A percentile compares a stretch with the other conserved stretches of the same genome.
phyloP scores from a whole-genome alignment of 1,140 invertebrate genomes.

The Neotoxoptera formosana region DNA sequence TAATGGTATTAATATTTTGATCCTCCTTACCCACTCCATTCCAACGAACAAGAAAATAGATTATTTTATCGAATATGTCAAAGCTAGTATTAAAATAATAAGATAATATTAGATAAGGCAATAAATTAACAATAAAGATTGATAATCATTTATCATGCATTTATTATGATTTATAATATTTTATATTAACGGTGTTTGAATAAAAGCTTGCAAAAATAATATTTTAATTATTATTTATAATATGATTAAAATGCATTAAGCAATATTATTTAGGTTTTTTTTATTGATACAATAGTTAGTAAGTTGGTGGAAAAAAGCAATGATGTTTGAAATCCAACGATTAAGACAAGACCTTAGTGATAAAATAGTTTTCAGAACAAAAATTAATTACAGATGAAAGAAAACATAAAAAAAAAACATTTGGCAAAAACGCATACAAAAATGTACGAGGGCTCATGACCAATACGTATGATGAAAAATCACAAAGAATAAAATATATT shows the following conservation, averaged over 20 bases:
- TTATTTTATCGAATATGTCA: neutral
- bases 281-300: neutral
- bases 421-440: neutral
- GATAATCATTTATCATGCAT: neutral
- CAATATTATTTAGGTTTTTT: neutral
- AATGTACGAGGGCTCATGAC: neutral
- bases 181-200: too few species aligned
- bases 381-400: neutral
- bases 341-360: too few species aligned
- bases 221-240: too few species aligned
- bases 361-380: too few species aligned
- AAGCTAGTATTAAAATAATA: neutral
- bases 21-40: rapidly evolving
- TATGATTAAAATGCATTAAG: neutral
- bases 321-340: too few species aligned
- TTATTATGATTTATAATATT: neutral
- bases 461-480: neutral
- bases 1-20: neutral
- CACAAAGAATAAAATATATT: neutral
- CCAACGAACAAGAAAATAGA: neutral
- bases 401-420: neutral
- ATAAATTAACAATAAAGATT: neutral
- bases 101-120: neutral
- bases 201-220: too few species aligned
- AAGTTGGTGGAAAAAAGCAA: too few species aligned